Percentiles rank a stretch among this genome's conserved stretches.
Evolutionary conservation across 2,797 vertebrate genomes (phyloP).

Genomic region (Eulemur rubriventer): DNA sequence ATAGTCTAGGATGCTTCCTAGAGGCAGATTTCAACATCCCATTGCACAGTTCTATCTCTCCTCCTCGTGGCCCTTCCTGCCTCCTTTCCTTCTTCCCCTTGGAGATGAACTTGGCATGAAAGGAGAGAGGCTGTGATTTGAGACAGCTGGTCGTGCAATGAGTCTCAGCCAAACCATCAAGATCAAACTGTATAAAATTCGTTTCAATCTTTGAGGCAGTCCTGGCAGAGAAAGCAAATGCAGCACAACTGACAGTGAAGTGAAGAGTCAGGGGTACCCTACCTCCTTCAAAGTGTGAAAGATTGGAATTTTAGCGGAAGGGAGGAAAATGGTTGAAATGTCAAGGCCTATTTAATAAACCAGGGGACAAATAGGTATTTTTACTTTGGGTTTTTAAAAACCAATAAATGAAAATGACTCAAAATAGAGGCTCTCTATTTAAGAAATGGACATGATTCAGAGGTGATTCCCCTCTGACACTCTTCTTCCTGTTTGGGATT

Average conservation of each 20-base stretch:
- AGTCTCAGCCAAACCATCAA: not conserved
- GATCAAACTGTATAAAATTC: not conserved
- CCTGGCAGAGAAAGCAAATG: not conserved
- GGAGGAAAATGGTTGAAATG: not conserved
- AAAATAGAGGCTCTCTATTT: not conserved
- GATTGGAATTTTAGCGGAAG: not conserved
- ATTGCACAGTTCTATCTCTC: not conserved
- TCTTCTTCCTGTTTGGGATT: not conserved
- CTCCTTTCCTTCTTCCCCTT: not conserved
- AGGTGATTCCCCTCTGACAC: not conserved
- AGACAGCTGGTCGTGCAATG: not conserved
- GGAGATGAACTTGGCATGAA: not conserved
- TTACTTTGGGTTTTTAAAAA: slow-evolving; percentile 35
- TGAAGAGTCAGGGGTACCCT: not conserved
- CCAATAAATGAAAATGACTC: not conserved
- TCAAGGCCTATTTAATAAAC: not conserved
- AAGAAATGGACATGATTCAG: not conserved
- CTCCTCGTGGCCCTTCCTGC: not conserved
- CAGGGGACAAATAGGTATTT: not conserved
- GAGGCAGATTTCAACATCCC: not conserved
- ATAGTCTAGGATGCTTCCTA: not conserved
- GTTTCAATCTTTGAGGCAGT: not conserved
- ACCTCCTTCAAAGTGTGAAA: not conserved
- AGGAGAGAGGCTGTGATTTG: not conserved
- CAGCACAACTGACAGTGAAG: not conserved